Percentiles rank a stretch among this genome's conserved stretches.
Evolutionary conservation across 2,797 vertebrate species (phyloP).

Genomic region (Cyclura pinguis): DNA sequence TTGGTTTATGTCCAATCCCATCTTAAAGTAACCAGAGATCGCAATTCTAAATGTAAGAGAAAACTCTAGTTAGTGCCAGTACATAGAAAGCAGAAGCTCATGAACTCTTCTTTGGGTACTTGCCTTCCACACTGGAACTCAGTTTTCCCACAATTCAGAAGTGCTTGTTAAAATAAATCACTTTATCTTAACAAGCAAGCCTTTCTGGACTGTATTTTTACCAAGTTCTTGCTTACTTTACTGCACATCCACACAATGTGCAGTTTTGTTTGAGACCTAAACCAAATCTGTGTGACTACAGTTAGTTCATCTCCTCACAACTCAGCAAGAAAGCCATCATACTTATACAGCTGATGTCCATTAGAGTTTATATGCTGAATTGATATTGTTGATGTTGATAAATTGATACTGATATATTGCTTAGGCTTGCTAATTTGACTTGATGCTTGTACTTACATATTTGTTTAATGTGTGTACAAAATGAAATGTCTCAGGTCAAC

Average conservation of each 20-base stretch:
- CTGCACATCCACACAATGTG: neutral
- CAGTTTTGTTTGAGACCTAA: neutral
- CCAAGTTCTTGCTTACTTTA: neutral
- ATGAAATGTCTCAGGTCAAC: slow-evolving; percentile 41
- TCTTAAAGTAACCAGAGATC: neutral
- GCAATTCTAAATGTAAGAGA: neutral
- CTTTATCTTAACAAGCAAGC: neutral
- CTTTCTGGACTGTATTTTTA: neutral
- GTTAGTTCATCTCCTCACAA: neutral
- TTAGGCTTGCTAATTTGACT: slow-evolving; percentile 30
- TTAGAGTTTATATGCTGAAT: neutral
- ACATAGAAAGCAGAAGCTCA: neutral
- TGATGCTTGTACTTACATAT: slow-evolving; percentile 37
- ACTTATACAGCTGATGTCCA: neutral
- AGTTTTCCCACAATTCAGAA: neutral
- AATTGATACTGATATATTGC: neutral
- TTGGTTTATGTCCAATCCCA: neutral
- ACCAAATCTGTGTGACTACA: neutral
- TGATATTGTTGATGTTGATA: neutral
- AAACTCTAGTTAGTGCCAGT: neutral
- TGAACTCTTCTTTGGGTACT: neutral
- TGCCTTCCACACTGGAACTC: neutral
- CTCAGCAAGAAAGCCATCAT: neutral
- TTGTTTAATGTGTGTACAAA: slow-evolving; percentile 45
- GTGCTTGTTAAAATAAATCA: neutral